Conservation (phyloP, 2,113 vertebrate genomes). For the Mola mola region DNA sequence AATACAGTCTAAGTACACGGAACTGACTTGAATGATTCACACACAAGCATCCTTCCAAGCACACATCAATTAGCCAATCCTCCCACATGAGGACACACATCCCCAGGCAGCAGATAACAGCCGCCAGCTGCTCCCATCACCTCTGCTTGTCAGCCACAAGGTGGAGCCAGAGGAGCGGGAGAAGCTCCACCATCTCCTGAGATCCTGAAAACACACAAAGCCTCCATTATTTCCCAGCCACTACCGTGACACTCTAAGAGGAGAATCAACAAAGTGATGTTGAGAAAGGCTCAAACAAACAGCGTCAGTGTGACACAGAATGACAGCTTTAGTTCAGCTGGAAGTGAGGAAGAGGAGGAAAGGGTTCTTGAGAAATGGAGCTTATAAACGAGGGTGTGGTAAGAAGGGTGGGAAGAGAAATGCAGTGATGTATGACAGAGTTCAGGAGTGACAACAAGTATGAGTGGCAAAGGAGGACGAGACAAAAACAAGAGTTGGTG, state of each 20-base stretch:
- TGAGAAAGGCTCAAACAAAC: constrained; percentile 21
- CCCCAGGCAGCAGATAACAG: background rate
- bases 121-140: background rate
- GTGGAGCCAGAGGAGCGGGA: constrained; percentile 43
- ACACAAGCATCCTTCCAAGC: too few species aligned
- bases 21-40: too few species aligned
- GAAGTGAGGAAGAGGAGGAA: background rate
- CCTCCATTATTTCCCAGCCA: constrained; percentile 48
- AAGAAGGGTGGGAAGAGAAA: constrained; percentile 11
- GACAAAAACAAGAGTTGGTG: too few species aligned
- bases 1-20: too few species aligned
- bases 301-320: background rate
- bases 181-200: background rate
- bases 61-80: too few species aligned
- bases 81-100: too few species aligned
- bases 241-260: constrained; percentile 19
- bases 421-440: constrained; percentile 16
- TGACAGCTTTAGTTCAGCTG: constrained; percentile 9
- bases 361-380: background rate
- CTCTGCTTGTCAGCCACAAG: constrained; percentile 9
- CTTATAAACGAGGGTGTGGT: constrained; percentile 23
- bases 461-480: constrained; percentile 5
- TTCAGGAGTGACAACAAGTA: constrained; percentile 3
- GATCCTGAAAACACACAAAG: constrained; percentile 40
- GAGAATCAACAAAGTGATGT: constrained; percentile 5